phyloP scores from a whole-genome alignment of 2,888 invertebrate species.

The Aphodius granarius region DNA sequence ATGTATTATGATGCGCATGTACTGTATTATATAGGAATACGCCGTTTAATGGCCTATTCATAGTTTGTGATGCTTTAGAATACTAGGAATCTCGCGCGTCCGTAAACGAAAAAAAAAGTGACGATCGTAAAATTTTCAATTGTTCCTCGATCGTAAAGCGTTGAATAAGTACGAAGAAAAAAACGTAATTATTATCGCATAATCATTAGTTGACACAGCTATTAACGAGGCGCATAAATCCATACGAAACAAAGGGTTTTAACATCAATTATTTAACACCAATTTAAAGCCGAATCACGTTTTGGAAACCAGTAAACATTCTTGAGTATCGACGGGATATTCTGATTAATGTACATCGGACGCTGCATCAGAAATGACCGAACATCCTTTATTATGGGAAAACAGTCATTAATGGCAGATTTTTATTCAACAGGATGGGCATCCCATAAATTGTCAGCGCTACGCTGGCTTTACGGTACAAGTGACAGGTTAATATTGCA shows the following conservation, averaged over 20 bases:
- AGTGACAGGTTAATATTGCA: background rate
- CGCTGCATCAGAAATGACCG: background rate
- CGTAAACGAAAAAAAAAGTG: background rate
- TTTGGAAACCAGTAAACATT: background rate
- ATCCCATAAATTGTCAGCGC: constrained; percentile 22
- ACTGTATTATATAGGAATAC: background rate
- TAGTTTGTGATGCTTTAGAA: background rate
- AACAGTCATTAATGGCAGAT: constrained; percentile 20
- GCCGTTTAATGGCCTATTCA: background rate
- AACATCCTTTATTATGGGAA: constrained; percentile 22
- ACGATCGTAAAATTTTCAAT: background rate
- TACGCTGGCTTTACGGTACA: background rate
- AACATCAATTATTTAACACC: background rate
- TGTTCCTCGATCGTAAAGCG: background rate
- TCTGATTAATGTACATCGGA: background rate
- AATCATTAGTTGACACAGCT: background rate
- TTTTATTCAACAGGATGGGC: constrained; percentile 17
- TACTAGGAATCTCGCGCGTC: background rate
- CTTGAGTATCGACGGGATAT: background rate
- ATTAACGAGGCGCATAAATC: background rate
- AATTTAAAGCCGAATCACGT: background rate
- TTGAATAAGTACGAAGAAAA: background rate
- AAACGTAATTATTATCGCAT: background rate
- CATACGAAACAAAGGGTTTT: background rate
- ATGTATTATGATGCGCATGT: background rate